Evolutionary conservation across 2,797 vertebrate species (phyloP), one percentile per base, ranked within the genome.

Genomic region (Lophotriccus pileatus): DNA sequence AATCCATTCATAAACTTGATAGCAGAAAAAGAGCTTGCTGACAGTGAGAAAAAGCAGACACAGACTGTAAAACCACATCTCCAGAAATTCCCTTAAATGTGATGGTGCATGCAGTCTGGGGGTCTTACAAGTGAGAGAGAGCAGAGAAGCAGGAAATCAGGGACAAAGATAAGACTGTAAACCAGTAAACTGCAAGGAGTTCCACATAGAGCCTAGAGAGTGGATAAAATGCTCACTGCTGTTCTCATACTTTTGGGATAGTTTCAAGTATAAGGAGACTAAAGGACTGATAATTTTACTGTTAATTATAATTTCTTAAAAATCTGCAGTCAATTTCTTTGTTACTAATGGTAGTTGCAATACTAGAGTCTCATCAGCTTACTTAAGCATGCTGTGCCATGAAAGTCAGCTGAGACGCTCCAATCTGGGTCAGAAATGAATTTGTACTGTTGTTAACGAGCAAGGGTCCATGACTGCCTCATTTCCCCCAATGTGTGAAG

Each of bases 71-170:
- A 97, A 85, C 68, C 78, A 87, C 76, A 77, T 83, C 44, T 89
- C 81, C 93, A 91, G 74, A 89, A 96, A 92, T 28, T 80, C 75
- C 85, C 81, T 87, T 60, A 58, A 93, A 89, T 59, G 37, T 84
- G 72, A 89, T 37, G 76, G 84, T 58, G 67, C 21, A 8, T 95
- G 30, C 55, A 95, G 84, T 32, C 63, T 95, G 41, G 85, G 93
- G 89, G 76, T 91, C 95, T 93, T 24, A 64, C 39, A 47, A 94
- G 52, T 82, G 84, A 94, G 44, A 79, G 32, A 89, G 55, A 89
- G 43, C 79, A 96, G 84, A 93, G 66, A 66, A 91, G 47, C 39
- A 95, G 53, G 60, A 93, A 95, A 94, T 79, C 59, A 89, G 39
- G 52, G 49, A 81, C 82, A 80, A 62, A 94, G 68, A 94, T 41